These are phyloP conservation scores for Baronia brevicornis DNA, from an alignment of 2,888 invertebrate species.

Conservation along the genomic window DNA sequence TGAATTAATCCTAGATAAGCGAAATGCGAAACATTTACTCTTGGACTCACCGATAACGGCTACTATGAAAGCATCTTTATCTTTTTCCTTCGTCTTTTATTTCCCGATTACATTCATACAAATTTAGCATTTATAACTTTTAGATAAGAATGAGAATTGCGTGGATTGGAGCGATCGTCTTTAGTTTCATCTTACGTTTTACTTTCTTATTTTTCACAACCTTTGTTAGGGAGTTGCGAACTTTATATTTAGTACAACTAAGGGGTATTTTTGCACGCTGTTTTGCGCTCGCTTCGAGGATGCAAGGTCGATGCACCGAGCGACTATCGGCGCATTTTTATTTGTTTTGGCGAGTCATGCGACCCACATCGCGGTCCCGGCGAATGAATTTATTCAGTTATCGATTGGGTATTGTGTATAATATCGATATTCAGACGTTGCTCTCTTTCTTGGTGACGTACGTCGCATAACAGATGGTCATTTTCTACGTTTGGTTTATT, in stretches of 20 bases:
- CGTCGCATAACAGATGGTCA: conserved; percentile 2
- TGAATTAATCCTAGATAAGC: conserved; percentile 62
- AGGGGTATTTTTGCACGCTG: conserved; percentile 32
- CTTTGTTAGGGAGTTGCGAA: conserved; percentile 32
- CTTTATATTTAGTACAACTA: conserved; percentile 34
- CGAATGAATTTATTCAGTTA: conserved; percentile 73
- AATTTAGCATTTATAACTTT: conserved; percentile 19
- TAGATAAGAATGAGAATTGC: conserved; percentile 37
- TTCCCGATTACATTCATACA: conserved; percentile 18
- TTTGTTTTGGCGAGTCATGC: conserved; percentile 71
- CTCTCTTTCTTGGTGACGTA: conserved; percentile 18
- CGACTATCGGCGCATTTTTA: conserved; percentile 69
- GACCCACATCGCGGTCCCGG: conserved; percentile 64
- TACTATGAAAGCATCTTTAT: conserved; percentile 67
- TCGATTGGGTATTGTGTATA: conserved; percentile 68
- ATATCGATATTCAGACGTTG: conserved; percentile 45
- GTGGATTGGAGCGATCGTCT: conserved; percentile 40
- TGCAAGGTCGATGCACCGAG: conserved; percentile 70
- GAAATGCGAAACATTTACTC: conserved; percentile 68
- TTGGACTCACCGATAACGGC: conserved; percentile 58
- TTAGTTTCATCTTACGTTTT: conserved; percentile 69
- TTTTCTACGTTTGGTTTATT: conserved; percentile 9
- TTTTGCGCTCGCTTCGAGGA: conserved; percentile 33
- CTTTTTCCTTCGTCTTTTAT: conserved; percentile 40
- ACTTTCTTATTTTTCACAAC: conserved; percentile 66